These are phyloP conservation scores for Hexactinellida sp. DNA, from an alignment of 37 sponge, comb jelly and placozoan genomes.

Conservation along the genomic window DNA sequence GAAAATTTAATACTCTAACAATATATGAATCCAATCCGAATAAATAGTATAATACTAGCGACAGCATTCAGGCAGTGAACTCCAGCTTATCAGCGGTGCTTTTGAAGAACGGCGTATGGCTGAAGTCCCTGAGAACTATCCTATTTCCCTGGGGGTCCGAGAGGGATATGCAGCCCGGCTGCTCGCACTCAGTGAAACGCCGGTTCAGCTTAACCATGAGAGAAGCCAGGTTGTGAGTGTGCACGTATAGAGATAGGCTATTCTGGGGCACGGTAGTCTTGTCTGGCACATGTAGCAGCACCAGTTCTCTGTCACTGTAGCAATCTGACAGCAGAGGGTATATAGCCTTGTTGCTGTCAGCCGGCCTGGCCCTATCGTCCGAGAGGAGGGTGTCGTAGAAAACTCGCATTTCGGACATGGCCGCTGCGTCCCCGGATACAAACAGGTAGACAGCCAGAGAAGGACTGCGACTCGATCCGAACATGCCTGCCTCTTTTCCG, in stretches of 20 bases:
- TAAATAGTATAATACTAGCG: neutral
- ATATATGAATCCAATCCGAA: neutral
- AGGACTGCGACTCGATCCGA: neutral
- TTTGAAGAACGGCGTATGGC: neutral
- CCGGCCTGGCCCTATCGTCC: neutral
- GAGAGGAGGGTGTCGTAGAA: neutral
- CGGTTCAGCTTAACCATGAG: neutral
- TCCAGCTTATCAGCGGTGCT: neutral
- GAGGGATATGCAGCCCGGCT: neutral
- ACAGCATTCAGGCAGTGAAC: neutral
- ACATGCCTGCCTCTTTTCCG: neutral
- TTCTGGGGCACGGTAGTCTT: neutral
- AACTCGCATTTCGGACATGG: neutral
- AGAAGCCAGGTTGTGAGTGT: neutral
- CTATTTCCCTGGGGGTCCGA: neutral
- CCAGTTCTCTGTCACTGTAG: neutral
- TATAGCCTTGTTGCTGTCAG: neutral
- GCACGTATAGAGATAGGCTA: neutral
- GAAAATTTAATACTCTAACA: neutral
- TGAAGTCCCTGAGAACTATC: neutral
- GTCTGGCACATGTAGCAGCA: neutral
- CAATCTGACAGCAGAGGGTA: neutral
- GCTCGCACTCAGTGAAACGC: neutral
- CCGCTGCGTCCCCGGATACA: neutral
- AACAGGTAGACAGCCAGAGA: neutral